phyloP scores from a whole-genome alignment of 1,140 invertebrate species.

The fruit fly (Drosophila melanogaster) region DNA sequence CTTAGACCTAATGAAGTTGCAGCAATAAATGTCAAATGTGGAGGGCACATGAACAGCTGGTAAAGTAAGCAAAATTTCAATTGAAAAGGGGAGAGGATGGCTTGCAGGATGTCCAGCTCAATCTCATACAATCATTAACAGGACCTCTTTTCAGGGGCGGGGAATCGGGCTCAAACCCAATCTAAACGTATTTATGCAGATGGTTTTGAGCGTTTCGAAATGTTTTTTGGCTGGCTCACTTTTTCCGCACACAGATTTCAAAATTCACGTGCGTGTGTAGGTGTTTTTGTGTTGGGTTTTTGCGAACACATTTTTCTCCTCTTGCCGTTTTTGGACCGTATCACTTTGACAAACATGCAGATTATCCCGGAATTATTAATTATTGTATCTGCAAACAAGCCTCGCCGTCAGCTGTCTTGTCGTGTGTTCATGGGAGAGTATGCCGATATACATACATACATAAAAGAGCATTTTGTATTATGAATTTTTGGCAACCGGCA shows the following conservation, averaged over 20 bases:
- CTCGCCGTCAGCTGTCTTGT: slow-evolving; percentile 49
- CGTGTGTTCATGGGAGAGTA: slow-evolving; percentile 9
- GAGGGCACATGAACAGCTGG: slow-evolving; percentile 28
- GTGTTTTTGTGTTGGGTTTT: slow-evolving; percentile 47
- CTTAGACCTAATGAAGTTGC: slow-evolving; percentile 27
- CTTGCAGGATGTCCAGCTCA: slow-evolving; percentile 1
- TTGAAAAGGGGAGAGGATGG: neutral
- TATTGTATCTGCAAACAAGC: slow-evolving; percentile 78
- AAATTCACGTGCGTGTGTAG: slow-evolving; percentile 19
- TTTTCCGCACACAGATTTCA: slow-evolving; percentile 23
- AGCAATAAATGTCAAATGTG: slow-evolving; percentile 32
- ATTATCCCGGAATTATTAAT: slow-evolving; percentile 82
- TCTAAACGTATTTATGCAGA: slow-evolving; percentile 70
- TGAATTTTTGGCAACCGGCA: slow-evolving; percentile 44
- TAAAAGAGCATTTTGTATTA: slow-evolving; percentile 42
- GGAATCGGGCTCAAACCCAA: slow-evolving; percentile 6
- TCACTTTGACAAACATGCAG: slow-evolving; percentile 80
- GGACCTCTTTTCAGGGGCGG: slow-evolving; percentile 12
- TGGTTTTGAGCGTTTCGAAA: slow-evolving; percentile 26
- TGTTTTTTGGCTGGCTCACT: slow-evolving; percentile 24
- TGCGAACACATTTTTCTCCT: slow-evolving; percentile 36
- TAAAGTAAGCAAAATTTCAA: slow-evolving; percentile 14
- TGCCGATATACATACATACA: slow-evolving; percentile 6
- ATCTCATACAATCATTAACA: slow-evolving; percentile 23
- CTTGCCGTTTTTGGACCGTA: slow-evolving; percentile 57